Conservation (phyloP, 2,113 vertebrate species). For the Callospermophilus lateralis region DNA sequence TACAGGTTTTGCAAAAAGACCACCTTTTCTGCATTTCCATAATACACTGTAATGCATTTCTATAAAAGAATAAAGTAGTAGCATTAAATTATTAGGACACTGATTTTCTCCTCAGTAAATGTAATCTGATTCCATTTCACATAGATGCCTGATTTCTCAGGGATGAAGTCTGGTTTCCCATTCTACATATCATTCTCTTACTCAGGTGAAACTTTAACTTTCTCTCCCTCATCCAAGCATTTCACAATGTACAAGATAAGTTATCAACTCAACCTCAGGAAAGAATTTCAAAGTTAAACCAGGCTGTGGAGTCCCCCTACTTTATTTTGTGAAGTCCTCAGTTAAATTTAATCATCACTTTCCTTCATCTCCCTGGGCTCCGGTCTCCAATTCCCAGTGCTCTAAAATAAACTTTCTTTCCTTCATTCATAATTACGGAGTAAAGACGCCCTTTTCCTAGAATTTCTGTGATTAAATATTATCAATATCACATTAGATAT, state of each 20-base stretch:
- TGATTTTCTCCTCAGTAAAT: conserved; percentile 22
- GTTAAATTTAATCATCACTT: background rate
- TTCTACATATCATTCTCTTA: background rate
- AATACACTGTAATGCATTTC: background rate
- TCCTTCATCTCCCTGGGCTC: background rate
- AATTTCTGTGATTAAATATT: background rate
- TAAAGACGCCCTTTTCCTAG: background rate
- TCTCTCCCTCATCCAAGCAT: background rate
- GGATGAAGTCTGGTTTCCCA: background rate
- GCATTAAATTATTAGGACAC: background rate
- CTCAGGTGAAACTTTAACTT: background rate
- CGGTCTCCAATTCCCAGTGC: background rate
- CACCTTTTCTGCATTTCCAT: background rate
- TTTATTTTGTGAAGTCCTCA: background rate
- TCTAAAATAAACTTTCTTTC: background rate
- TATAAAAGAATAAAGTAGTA: background rate
- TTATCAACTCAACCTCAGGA: background rate
- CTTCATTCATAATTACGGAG: background rate
- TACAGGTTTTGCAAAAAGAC: background rate
- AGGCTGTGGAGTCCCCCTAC: background rate
- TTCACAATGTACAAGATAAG: background rate
- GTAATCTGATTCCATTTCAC: background rate
- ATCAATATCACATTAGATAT: background rate
- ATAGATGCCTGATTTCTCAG: background rate
- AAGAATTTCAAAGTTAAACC: background rate